These are phyloP conservation scores for Sebastes steindachneri DNA, from an alignment of 2,797 vertebrate genomes.

Conservation along the genomic window DNA sequence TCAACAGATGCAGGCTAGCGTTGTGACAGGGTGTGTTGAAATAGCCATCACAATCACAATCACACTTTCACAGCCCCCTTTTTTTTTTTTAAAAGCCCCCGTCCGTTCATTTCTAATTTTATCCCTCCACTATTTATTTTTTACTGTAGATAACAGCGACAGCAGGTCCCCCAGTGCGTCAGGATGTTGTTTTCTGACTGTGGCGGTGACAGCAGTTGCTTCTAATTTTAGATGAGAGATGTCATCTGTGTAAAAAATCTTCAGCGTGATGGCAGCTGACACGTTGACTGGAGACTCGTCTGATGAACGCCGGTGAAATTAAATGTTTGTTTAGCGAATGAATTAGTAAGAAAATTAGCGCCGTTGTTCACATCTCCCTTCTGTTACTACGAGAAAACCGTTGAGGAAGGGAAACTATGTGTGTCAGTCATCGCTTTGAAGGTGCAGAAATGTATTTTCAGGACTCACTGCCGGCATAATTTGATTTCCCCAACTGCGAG, in stretches of 20 bases:
- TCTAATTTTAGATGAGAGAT: constrained; percentile 59
- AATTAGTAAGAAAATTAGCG: constrained; percentile 41
- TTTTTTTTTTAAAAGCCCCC: background rate
- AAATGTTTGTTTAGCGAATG: constrained; percentile 61
- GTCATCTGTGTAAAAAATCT: constrained; percentile 8
- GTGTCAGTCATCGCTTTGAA: constrained; percentile 45
- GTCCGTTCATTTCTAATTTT: constrained; percentile 35
- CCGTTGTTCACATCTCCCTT: constrained; percentile 26
- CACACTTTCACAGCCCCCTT: background rate
- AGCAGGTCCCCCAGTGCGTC: constrained; percentile 24
- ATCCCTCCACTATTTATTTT: constrained; percentile 31
- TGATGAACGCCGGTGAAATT: constrained; percentile 41
- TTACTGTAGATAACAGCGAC: constrained; percentile 22
- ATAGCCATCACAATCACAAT: constrained; percentile 11
- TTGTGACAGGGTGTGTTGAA: constrained; percentile 48
- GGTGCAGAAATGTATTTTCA: constrained; percentile 21
- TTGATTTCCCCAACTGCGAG: background rate
- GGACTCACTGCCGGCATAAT: background rate
- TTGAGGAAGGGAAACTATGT: constrained; percentile 1
- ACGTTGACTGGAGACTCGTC: constrained; percentile 40
- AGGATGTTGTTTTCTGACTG: constrained; percentile 33
- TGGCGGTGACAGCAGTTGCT: constrained; percentile 13
- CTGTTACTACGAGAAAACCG: background rate
- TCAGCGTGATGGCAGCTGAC: constrained; percentile 39
- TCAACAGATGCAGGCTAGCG: constrained; percentile 54